phyloP scores from a whole-genome alignment of 2,888 invertebrate species.

The Diarsia mendica region DNA sequence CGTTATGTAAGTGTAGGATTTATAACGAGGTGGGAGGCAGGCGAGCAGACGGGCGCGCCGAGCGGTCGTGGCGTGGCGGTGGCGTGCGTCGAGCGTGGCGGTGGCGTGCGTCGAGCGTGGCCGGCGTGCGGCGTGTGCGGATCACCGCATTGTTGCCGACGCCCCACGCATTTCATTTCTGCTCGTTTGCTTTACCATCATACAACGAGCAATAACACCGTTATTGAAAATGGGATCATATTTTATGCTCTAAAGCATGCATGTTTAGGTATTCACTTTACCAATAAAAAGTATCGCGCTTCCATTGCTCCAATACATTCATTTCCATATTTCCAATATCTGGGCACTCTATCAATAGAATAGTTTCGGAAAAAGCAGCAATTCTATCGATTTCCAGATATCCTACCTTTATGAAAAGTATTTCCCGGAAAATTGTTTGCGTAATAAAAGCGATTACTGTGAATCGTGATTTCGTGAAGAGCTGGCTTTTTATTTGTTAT shows the following conservation, averaged over 20 bases:
- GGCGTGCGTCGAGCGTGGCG: too few relatives aligned
- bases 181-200: too few relatives aligned
- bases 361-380: conserved; percentile 39
- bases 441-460: conserved; percentile 21
- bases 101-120: conserved; percentile 33
- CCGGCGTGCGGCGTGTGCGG: conserved; percentile 25
- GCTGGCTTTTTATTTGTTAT: conserved; percentile 33
- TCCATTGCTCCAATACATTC: conserved; percentile 36
- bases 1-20: conserved; percentile 72
- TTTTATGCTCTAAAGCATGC: conserved; percentile 40
- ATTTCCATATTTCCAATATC: conserved; percentile 39
- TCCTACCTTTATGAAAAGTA: conserved; percentile 28
- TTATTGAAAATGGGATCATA: conserved; percentile 62
- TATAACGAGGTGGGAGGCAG: conserved; percentile 65
- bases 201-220: conserved; percentile 59
- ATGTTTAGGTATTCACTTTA: conserved; percentile 27
- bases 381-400: conserved; percentile 46
- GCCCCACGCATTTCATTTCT: conserved; percentile 61
- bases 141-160: conserved; percentile 54
- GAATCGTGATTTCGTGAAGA: conserved; percentile 11
- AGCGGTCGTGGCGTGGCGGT: not conserved
- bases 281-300: conserved; percentile 22
- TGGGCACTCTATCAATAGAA: conserved; percentile 40
- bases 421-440: conserved; percentile 45
- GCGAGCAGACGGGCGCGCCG: not conserved